Base-by-base conservation (phyloP, 2,888 invertebrate species). In the Aporophyla lueneburgensis region DNA sequence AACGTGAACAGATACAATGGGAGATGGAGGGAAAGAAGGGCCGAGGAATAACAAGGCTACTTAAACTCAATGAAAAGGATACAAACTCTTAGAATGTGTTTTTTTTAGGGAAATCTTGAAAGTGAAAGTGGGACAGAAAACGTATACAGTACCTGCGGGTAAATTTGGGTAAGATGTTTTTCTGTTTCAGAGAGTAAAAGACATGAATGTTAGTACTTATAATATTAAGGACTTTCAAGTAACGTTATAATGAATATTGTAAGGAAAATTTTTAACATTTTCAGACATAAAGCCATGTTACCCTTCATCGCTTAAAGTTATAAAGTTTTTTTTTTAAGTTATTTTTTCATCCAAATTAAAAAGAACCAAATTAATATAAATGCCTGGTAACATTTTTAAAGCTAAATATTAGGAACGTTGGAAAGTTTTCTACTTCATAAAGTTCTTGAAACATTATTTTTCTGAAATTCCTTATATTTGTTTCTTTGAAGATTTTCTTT, bases 401-500 rank as follows among this genome's bases (percentile, higher is more conserved):
- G n/a, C n/a, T n/a, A n/a, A n/a, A n/a, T n/a, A n/a, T n/a, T n/a
- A n/a, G n/a, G n/a, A n/a, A n/a, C n/a, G n/a, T n/a, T n/a, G n/a
- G n/a, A n/a, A n/a, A n/a, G n/a, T n/a, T n/a, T n/a, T n/a, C n/a
- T n/a, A n/a, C n/a, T n/a, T n/a, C n/a, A n/a, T n/a, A n/a, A n/a
- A n/a, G n/a, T n/a, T n/a, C n/a, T n/a, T n/a, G n/a, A n/a, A 76
- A 71, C 49, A 76, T 68, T 84, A 71, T 81, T 84, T 84, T 49
- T 19, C 16, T 12, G 14, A 69, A 76, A 71, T 63, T 73, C 51
- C n/a, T 51, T 24, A 33, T 40, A 67, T 68, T 68, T 73, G 49
- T 72, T 84, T 67, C 73, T 68, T 74, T 43, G 58, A 75, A 68
- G 21, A 14, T 53, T n/a, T n/a, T n/a, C 67, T 68, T 56, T 68